Evolutionary conservation across 30 jellyfish, hydroid and myxozoan species (phyloP), one percentile per base, ranked within the genome.

Genomic region (Aurelia sp.): DNA sequence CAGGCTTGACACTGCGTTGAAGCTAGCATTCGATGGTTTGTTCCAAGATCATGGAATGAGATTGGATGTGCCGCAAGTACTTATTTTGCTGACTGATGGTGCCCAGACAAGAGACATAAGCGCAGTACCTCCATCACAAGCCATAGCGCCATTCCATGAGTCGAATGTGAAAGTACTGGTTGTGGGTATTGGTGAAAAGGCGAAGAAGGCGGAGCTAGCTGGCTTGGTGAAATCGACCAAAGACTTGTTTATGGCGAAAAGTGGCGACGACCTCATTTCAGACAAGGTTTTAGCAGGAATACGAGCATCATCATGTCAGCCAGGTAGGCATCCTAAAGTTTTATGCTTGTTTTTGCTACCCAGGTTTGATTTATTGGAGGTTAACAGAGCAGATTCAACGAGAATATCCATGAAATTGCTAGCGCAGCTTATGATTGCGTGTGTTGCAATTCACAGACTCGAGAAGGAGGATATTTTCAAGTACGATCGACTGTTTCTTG

Each of bases 1-100:
- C 30, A 61, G 96, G 52, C 76, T 86, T 11, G 96, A 86, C 85
- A 86, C 30, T 52, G 96, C 89, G 41, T 71, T 86, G 73, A 55
- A 66, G 23, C 58, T 75, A 41, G 90, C 85, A 3, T 63, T 62
- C 62, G 74, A 73, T 40, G 76, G 50, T 37, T 21, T 86, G 70
- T 75, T 86, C 86, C 76, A 18, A 66, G 81, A 65, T 13, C 57
- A 86, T 58, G 96, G 96, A n/a, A 73, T 84, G 94, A 72, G 94
- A 48, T 12, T 37, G 15, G 88, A 84, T 22, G 94, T 50, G 30
- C 82, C 94, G 33, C 87, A 74, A 37, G 94, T 84, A 50, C 50
- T 86, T 20, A 58, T 86, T 44, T 58, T 86, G 62, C 66, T 86
- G 40, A 86, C 96, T 33, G 90, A 86, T 27, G 89, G 90, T 13